A percentile compares a stretch with the other conserved stretches of the same genome.
Conservation (phyloP, 1,140 invertebrate genomes). For the Chironomus striatipennis region DNA sequence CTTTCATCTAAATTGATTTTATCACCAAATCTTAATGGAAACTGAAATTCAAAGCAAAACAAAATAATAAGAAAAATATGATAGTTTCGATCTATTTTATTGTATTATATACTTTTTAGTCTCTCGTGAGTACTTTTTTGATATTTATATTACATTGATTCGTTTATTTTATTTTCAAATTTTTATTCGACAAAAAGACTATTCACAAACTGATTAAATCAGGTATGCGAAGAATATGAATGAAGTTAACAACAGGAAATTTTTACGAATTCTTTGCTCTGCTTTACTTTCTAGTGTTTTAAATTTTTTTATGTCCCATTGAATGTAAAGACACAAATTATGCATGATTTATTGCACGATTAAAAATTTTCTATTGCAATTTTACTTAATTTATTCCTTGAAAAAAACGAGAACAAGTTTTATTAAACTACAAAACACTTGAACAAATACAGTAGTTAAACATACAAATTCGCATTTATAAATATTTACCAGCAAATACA, state of each 20-base stretch:
- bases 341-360: slow-evolving; percentile 18
- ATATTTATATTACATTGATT: too few relatives aligned
- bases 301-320: neutral
- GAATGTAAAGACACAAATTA: neutral
- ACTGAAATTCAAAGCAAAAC: neutral
- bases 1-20: slow-evolving; percentile 14
- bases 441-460: slow-evolving; percentile 9
- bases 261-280: neutral
- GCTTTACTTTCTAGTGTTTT: neutral
- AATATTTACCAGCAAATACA: neutral
- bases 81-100: neutral
- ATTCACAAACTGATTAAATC: neutral
- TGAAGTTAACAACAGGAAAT: too few relatives aligned
- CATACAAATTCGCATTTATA: slow-evolving; percentile 8
- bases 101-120: neutral
- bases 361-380: neutral
- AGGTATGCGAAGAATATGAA: neutral
- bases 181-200: neutral
- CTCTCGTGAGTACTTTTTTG: too few relatives aligned
- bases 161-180: too few relatives aligned
- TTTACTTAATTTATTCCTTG: neutral
- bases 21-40: neutral
- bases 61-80: neutral
- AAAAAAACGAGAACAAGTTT: neutral
- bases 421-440: neutral